These are phyloP conservation scores for Sialis lutaria DNA, from an alignment of 2,888 invertebrate genomes.

Conservation along the genomic window DNA sequence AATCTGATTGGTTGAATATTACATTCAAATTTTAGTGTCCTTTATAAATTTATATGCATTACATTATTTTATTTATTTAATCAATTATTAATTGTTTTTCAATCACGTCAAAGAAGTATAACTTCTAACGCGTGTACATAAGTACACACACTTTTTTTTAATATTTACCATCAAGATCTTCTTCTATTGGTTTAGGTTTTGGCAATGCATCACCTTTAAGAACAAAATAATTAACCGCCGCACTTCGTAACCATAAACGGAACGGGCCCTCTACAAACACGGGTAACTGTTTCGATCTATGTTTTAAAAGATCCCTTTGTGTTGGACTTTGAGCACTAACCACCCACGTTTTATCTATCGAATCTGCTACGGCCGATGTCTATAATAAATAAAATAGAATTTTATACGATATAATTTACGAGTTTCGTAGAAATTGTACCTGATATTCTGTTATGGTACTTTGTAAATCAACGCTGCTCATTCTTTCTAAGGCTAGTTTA, in stretches of 20 bases:
- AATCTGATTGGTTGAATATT: no score
- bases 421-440: constrained; percentile 22
- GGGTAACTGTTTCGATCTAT: constrained; percentile 40
- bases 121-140: no score
- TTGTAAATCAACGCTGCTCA: constrained; percentile 64
- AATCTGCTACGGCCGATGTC: constrained; percentile 52
- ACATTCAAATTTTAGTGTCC: no score
- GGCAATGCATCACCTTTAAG: constrained; percentile 52
- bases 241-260: constrained; percentile 57
- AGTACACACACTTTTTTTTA: no score
- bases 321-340: constrained; percentile 68
- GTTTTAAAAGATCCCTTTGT: constrained; percentile 51
- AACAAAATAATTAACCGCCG: constrained; percentile 67
- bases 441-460: constrained; percentile 46
- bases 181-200: constrained; percentile 23
- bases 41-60: no score
- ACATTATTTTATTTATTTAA: no score
- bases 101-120: no score
- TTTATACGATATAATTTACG: neutral
- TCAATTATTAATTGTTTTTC: no score
- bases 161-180: constrained; percentile 46
- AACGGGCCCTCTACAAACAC: constrained; percentile 77
- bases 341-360: constrained; percentile 81
- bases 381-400: constrained; percentile 18
- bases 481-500: constrained; percentile 63